Percentiles rank a stretch among this genome's conserved stretches.
These are phyloP conservation scores for Coregonus sp. DNA, from an alignment of 2,797 vertebrate species.

Conservation along the genomic window DNA sequence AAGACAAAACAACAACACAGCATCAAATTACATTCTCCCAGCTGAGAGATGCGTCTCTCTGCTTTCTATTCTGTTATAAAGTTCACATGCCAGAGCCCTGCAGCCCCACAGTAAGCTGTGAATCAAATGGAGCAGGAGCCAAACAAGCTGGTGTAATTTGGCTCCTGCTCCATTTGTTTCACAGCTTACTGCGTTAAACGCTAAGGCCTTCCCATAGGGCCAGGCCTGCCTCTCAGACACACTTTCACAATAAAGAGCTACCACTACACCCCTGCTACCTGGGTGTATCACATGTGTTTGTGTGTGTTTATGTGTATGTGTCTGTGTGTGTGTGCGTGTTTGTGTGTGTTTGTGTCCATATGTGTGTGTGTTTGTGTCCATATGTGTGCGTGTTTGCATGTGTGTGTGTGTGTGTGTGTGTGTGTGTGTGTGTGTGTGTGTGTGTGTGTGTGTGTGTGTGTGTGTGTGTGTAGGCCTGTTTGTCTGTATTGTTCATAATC, in stretches of 20 bases:
- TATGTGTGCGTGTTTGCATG: background rate
- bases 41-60: slow-evolving; percentile 35
- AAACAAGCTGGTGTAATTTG: slow-evolving; percentile 56
- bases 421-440: too few species aligned
- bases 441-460: too few species aligned
- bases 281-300: background rate
- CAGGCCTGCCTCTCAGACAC: slow-evolving; percentile 52
- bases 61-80: slow-evolving; percentile 27
- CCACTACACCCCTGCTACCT: too few species aligned
- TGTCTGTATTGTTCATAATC: too few species aligned
- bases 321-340: background rate
- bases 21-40: slow-evolving; percentile 37
- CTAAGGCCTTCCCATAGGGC: slow-evolving; percentile 37
- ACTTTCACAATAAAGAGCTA: slow-evolving; percentile 49
- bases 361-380: too few species aligned
- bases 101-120: background rate
- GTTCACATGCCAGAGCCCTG: slow-evolving; percentile 23
- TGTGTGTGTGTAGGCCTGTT: too few species aligned
- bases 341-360: too few species aligned
- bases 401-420: background rate
- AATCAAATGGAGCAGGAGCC: slow-evolving; percentile 5
- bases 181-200: slow-evolving; percentile 68
- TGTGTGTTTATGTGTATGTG: background rate
- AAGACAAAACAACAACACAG: slow-evolving; percentile 36
- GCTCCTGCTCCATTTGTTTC: slow-evolving; percentile 64